Base-by-base conservation (phyloP, 2,888 invertebrate genomes). In the Cheiracanthium punctorium region DNA sequence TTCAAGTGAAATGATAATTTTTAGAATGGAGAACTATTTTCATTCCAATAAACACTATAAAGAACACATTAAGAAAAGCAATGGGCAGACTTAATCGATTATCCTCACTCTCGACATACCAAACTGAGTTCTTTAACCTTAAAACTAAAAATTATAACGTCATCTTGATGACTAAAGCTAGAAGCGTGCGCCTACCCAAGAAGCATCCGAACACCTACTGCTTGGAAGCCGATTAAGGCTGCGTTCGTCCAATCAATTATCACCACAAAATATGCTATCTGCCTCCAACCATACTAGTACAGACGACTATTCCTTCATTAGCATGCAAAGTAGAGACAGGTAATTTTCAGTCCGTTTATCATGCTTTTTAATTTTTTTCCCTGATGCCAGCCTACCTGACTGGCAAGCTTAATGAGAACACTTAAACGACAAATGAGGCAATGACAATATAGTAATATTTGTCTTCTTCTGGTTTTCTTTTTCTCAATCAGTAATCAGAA, bases 211-310 rank as follows among this genome's bases (percentile, higher is more conserved):
- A 58, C 58, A 58, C 58, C 58, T 58, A 58, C 58, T 58, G 20
- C 58, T 24, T 58, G 12, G 58, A 2, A 58, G 58, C 24, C 58
- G n/a, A 58, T 58, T 58, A 58, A 58, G 24, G 4, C 14, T 58
- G 24, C 24, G 20, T 58, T 24, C 24, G 58, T 58, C 58, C 58
- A 58, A 58, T 58, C 58, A 58, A 58, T 58, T 58, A 58, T 58
- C 58, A 58, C 58, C 24, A 24, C 1, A 24, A n/a, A 58, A 58
- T 24, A 48, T 48, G 48, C 48, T 7, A 48, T 48, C 48, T 48
- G 58, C 24, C 58, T 58, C 24, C 24, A 4, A 58, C 58, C 24
- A 24, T 24, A 58, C 20, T 24, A 4, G 5, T 5, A 5, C 24
- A 24, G 12, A 58, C 58, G 24, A 58, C 24, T 58, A 58, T 58